A percentile compares a stretch with the other conserved stretches of the same genome.
These are phyloP conservation scores for Neoniphon sammara DNA, from an alignment of 2,797 vertebrate genomes.

Conservation along the genomic window DNA sequence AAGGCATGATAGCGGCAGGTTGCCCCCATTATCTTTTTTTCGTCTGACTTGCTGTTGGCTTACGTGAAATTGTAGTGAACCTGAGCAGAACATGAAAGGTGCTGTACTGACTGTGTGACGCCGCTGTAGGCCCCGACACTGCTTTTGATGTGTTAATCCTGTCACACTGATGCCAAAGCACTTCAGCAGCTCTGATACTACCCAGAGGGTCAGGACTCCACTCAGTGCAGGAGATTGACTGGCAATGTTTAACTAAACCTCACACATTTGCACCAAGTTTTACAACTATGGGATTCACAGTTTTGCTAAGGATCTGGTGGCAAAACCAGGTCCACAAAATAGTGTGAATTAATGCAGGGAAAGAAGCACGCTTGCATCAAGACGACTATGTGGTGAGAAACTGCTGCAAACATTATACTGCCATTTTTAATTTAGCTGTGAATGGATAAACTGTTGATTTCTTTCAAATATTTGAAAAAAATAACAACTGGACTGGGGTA, in stretches of 20 bases:
- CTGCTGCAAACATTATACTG: not conserved
- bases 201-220: slow-evolving; percentile 76
- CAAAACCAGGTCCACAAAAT: slow-evolving; percentile 27
- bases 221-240: slow-evolving; percentile 73
- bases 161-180: slow-evolving; percentile 82
- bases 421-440: slow-evolving; percentile 4
- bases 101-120: slow-evolving; percentile 75
- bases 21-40: slow-evolving; percentile 78
- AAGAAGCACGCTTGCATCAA: slow-evolving; percentile 12
- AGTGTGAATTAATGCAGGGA: slow-evolving; percentile 32
- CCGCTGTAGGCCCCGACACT: slow-evolving; percentile 78
- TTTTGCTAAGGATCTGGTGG: slow-evolving; percentile 44
- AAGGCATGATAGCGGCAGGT: slow-evolving; percentile 77
- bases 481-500: not conserved
- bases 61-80: slow-evolving; percentile 81
- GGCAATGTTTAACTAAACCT: slow-evolving; percentile 77
- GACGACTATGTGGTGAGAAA: slow-evolving; percentile 36
- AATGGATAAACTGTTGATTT: slow-evolving; percentile 20
- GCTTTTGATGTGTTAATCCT: slow-evolving; percentile 86
- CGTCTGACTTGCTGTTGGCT: slow-evolving; percentile 80
- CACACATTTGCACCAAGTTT: slow-evolving; percentile 69
- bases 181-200: slow-evolving; percentile 77
- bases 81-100: slow-evolving; percentile 85
- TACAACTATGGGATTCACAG: slow-evolving; percentile 58
- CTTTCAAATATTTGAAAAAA: not conserved